Conservation (phyloP, 2,888 invertebrate genomes). For the Dendrolimus houi region DNA sequence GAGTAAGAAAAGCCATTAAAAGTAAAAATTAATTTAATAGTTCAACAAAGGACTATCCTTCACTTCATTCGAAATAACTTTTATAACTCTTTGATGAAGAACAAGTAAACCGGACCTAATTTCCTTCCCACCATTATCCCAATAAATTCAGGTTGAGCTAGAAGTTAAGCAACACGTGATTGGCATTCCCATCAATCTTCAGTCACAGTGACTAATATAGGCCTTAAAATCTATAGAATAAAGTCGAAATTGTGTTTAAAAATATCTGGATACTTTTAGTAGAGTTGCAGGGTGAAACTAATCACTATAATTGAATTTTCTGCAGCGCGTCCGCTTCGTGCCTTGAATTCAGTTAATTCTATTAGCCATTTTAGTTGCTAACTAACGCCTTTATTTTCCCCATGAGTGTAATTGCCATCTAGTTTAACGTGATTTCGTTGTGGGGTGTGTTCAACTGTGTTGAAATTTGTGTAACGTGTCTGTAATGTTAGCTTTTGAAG, state of each 20-base stretch:
- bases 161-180: constrained; percentile 42
- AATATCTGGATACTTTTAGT: constrained; percentile 32
- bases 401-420: constrained; percentile 34
- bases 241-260: constrained; percentile 21
- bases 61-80: neutral
- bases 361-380: constrained; percentile 47
- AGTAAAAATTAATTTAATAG: no score
- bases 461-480: constrained; percentile 3
- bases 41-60: no score
- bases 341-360: constrained; percentile 57
- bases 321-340: constrained; percentile 50
- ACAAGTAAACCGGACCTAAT: constrained; percentile 23
- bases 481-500: neutral
- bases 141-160: constrained; percentile 34
- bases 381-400: constrained; percentile 45
- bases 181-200: constrained; percentile 29
- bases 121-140: constrained; percentile 29
- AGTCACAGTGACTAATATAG: constrained; percentile 8
- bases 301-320: constrained; percentile 66
- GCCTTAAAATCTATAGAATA: constrained; percentile 15
- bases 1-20: no score
- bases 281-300: constrained; percentile 58
- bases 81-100: constrained; percentile 8
- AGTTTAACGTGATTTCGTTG: constrained; percentile 23
- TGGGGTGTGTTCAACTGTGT: constrained; percentile 8